phyloP scores from a whole-genome alignment of 2,888 invertebrate genomes.

The Timandra comae region DNA sequence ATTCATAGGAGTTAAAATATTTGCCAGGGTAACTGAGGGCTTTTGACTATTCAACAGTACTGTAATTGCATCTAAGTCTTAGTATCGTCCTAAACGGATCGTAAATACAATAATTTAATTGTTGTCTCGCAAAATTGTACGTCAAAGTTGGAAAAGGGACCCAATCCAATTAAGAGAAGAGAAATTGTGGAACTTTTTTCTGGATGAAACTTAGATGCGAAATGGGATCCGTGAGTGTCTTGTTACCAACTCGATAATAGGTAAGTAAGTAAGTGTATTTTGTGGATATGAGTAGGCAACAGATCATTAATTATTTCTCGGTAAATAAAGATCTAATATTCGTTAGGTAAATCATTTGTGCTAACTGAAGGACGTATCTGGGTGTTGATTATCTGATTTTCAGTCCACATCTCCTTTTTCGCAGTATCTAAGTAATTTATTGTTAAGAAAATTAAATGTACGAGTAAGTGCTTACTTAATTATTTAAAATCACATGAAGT shows the following conservation, averaged over 20 bases:
- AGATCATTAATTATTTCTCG: no score
- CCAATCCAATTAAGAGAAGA: slow-evolving; percentile 18
- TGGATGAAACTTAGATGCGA: slow-evolving; percentile 14
- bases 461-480: no score
- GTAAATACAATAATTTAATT: slow-evolving; percentile 31
- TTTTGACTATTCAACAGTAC: slow-evolving; percentile 5
- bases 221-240: slow-evolving; percentile 7
- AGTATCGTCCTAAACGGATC: slow-evolving; percentile 33
- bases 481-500: no score
- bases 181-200: slow-evolving; percentile 19
- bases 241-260: neutral
- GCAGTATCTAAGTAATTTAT: no score
- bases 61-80: slow-evolving; percentile 34
- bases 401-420: no score
- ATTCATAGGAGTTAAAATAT: slow-evolving; percentile 24
- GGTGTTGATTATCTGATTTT: no score
- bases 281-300: no score
- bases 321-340: no score
- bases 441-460: no score
- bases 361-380: no score
- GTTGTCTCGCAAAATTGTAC: slow-evolving; percentile 18
- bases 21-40: slow-evolving; percentile 15
- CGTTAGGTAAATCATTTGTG: no score
- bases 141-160: slow-evolving; percentile 20
- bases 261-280: no score